Evolutionary conservation across 2,888 invertebrate genomes (phyloP), one percentile per base, ranked within the genome.

Genomic region (Latheticus oryzae): DNA sequence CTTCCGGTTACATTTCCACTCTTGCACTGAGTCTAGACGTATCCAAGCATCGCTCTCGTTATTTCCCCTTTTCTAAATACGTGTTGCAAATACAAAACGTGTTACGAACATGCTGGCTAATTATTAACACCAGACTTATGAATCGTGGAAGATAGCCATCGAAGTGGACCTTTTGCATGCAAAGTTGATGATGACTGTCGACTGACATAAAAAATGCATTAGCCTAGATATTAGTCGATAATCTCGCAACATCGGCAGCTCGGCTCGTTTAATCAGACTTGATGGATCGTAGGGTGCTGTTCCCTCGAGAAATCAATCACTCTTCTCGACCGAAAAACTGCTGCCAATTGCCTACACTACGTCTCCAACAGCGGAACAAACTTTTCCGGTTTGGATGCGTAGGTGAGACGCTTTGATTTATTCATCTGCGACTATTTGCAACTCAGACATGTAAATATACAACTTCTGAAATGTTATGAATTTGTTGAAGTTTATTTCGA

Each of bases 1-100:
- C 75, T 76, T 78, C 77, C 78, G 73, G 76, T 73, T 75, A 76
- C 77, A 77, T 76, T 76, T 77, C 76, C 74, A 75, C 72, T 66
- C 64, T 68, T 67, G 67, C 67, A 64, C 58, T 56, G 54, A 65
- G 70, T 70, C 70, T 69, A 71, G 70, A 68, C 70, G 60, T 56
- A 58, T 58, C 63, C 62, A 51, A 51, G 53, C 43, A 38, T 54
- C 53, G 26, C 58, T 12, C 40, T 50, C 43, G 55, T 58, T 60
- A 60, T 63, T 65, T 65, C 56, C 64, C 60, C 60, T 59, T 60
- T 52, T 64, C 57, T 55, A 53, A 61, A 64, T 63, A 69, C 69
- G 70, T 71, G 67, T 57, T 32, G 60, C 60, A 67, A 69, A 67
- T 68, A 62, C 66, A 60, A 64, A 70, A 64, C 61, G 63, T 60